Evolutionary conservation across 2,113 vertebrate species (phyloP).

Genomic region (Chionis minor): DNA sequence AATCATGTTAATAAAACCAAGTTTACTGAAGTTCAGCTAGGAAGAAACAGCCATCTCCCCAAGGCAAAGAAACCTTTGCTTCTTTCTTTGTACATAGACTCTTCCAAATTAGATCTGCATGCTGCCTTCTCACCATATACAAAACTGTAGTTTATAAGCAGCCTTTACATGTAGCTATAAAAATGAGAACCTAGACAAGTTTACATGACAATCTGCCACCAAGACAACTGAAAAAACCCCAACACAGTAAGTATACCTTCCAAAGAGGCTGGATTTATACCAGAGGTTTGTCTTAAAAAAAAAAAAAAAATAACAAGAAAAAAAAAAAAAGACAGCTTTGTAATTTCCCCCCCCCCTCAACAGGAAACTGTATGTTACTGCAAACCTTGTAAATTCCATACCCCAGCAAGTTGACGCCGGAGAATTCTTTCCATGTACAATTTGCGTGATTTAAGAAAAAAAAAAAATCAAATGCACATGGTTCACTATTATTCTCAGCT

Average conservation of each 20-base stretch:
- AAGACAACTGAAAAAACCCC: not conserved
- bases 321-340: constrained; percentile 30
- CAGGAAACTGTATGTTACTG: constrained; percentile 57
- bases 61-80: constrained; percentile 34
- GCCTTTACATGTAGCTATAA: constrained; percentile 33
- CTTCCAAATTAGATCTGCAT: not conserved
- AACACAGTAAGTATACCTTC: not conserved
- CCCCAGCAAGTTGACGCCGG: constrained; percentile 52
- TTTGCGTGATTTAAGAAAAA: constrained; percentile 32
- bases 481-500: constrained; percentile 44
- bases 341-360: not conserved
- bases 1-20: constrained; percentile 29
- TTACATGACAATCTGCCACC: constrained; percentile 44
- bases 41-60: not conserved
- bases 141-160: constrained; percentile 12
- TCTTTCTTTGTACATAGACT: not conserved
- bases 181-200: constrained; percentile 18
- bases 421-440: constrained; percentile 51
- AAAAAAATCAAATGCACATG: constrained; percentile 63
- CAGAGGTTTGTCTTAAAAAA: not conserved
- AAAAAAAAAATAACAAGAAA: not conserved
- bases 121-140: constrained; percentile 2
- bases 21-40: constrained; percentile 34
- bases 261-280: not conserved
- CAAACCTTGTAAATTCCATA: constrained; percentile 50